These are phyloP conservation scores for Orthonyx spaldingii DNA, from an alignment of 2,113 vertebrate species.

Conservation along the genomic window DNA sequence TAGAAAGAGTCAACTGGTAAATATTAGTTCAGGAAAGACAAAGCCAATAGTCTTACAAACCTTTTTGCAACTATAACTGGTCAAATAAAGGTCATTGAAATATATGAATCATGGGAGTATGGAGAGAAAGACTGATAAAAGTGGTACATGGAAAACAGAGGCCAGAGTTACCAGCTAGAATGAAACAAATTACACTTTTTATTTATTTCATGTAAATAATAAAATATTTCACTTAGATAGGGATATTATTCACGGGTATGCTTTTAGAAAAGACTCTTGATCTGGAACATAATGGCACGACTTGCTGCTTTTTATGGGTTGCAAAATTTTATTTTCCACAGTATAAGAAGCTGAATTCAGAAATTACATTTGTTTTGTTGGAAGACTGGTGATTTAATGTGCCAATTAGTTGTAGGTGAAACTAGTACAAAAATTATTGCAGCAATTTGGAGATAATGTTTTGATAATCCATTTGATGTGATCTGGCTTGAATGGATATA, in stretches of 20 bases:
- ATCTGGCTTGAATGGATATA: not conserved
- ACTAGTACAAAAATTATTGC: not conserved
- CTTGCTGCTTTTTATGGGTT: not conserved
- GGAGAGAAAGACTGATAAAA: not conserved
- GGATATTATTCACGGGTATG: not conserved
- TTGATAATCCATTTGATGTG: not conserved
- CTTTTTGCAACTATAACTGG: not conserved
- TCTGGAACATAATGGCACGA: not conserved
- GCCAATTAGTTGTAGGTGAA: not conserved
- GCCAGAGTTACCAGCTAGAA: not conserved
- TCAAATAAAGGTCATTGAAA: not conserved
- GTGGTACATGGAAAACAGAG: not conserved
- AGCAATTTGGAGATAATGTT: not conserved
- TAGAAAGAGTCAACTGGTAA: not conserved
- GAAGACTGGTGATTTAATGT: not conserved
- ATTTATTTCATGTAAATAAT: not conserved
- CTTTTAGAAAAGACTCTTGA: not conserved
- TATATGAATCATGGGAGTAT: fast-evolving
- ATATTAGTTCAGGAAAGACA: not conserved
- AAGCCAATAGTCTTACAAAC: not conserved
- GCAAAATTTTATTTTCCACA: not conserved
- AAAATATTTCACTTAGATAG: not conserved
- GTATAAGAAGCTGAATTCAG: not conserved
- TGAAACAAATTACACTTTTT: fast-evolving
- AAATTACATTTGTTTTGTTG: not conserved